Evolutionary conservation across 2,113 vertebrate genomes (phyloP).

Genomic region (Regulus satrapa): DNA sequence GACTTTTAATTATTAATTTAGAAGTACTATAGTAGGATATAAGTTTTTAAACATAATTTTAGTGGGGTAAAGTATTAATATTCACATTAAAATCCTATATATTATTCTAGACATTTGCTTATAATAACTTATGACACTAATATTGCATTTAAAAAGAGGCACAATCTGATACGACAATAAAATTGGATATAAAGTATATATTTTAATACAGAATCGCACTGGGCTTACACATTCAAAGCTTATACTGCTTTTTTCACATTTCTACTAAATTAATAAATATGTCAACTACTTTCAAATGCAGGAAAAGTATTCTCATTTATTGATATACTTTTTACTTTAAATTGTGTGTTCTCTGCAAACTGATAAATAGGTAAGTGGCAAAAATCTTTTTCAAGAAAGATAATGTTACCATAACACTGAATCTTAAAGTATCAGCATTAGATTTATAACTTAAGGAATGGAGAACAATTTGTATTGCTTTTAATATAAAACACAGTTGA

Average conservation of each 20-base stretch:
- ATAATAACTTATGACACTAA: not conserved
- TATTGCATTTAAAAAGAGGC: not conserved
- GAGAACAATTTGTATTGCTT: not conserved
- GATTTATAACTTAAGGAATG: not conserved
- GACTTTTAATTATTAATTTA: not conserved
- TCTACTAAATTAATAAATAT: not conserved
- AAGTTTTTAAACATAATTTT: not conserved
- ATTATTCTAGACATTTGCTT: not conserved
- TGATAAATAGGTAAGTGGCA: not conserved
- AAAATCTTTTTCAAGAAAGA: not conserved
- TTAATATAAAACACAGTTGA: not conserved
- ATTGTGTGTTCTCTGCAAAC: not conserved
- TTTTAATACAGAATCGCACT: not conserved
- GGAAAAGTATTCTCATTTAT: not conserved
- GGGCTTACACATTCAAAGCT: not conserved
- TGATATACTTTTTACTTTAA: not conserved
- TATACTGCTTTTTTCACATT: not conserved
- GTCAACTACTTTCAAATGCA: not conserved
- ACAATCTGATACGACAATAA: not conserved
- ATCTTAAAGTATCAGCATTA: not conserved
- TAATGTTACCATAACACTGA: not conserved
- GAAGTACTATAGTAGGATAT: not conserved
- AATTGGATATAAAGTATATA: not conserved
- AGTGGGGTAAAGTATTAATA: not conserved
- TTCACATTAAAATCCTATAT: not conserved